phyloP scores from a whole-genome alignment of 2,113 vertebrate species.

The Bothrops jararaca region DNA sequence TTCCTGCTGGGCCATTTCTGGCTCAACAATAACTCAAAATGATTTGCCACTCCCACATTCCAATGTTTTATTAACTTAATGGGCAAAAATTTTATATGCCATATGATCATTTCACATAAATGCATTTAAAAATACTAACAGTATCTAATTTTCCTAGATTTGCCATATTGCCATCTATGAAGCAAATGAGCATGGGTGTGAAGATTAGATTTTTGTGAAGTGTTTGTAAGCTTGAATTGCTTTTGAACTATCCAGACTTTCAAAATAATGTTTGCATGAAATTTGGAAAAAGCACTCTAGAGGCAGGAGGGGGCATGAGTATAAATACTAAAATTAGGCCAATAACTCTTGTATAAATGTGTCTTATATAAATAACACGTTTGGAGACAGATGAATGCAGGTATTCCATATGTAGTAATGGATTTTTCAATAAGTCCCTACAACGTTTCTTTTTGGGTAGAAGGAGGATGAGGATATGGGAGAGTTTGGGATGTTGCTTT shows the following conservation, averaged over 20 bases:
- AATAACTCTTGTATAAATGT: not conserved
- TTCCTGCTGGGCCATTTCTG: slow-evolving; percentile 2
- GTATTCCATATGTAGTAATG: not conserved
- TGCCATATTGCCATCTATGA: not conserved
- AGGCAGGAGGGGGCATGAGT: not conserved
- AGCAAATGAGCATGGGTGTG: not conserved
- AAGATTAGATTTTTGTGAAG: not conserved
- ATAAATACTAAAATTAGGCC: not conserved
- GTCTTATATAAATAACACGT: not conserved
- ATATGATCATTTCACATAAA: not conserved
- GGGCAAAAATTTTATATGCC: not conserved
- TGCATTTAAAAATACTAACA: not conserved
- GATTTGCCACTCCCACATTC: not conserved
- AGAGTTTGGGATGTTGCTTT: not conserved
- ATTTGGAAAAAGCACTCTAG: not conserved
- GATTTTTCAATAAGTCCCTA: not conserved
- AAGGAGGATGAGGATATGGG: not conserved
- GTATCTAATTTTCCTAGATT: not conserved
- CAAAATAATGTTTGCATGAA: not conserved
- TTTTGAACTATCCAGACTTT: not conserved
- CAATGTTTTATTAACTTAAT: not conserved
- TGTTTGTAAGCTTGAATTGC: not conserved
- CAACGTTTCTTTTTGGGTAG: not conserved
- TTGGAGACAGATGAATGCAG: not conserved
- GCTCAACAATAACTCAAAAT: not conserved